Evolutionary conservation across 2,888 invertebrate genomes (phyloP).

Genomic region (Smittia aterrima): DNA sequence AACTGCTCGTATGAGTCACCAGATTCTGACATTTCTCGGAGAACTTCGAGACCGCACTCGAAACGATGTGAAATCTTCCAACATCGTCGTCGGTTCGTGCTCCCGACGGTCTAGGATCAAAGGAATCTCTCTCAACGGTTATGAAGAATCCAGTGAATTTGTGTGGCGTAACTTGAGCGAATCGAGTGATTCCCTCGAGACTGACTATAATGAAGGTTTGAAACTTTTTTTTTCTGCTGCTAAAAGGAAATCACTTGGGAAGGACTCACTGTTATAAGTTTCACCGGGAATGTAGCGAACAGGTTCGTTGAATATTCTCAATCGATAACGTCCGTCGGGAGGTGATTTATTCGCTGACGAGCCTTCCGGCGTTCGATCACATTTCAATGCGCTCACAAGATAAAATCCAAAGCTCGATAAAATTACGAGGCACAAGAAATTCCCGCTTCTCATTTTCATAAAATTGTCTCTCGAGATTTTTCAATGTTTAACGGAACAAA

Average conservation of each 20-base stretch:
- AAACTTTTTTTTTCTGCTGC: too few species aligned
- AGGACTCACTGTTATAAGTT: conserved; percentile 69
- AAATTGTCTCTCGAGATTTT: neutral
- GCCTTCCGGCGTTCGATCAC: conserved; percentile 56
- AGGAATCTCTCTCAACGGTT: conserved; percentile 68
- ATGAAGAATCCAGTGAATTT: conserved; percentile 81
- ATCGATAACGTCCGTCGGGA: conserved; percentile 67
- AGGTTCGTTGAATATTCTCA: conserved; percentile 66
- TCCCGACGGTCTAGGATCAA: conserved; percentile 51
- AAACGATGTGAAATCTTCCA: conserved; percentile 68
- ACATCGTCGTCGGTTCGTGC: conserved; percentile 40
- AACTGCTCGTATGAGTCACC: conserved; percentile 74
- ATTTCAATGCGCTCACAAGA: conserved; percentile 44
- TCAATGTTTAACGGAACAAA: neutral
- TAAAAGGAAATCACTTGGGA: too few species aligned
- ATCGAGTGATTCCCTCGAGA: conserved; percentile 60
- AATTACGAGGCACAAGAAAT: neutral
- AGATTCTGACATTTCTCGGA: conserved; percentile 80
- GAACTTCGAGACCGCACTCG: conserved; percentile 68
- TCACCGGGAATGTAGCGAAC: conserved; percentile 70
- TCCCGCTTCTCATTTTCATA: neutral
- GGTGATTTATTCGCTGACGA: conserved; percentile 53
- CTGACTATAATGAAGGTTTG: conserved; percentile 58
- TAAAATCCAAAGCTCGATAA: neutral
- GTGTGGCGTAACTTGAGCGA: conserved; percentile 56